Evolutionary conservation across 2,113 vertebrate genomes (phyloP).

Genomic region (Hyaena hyaena): DNA sequence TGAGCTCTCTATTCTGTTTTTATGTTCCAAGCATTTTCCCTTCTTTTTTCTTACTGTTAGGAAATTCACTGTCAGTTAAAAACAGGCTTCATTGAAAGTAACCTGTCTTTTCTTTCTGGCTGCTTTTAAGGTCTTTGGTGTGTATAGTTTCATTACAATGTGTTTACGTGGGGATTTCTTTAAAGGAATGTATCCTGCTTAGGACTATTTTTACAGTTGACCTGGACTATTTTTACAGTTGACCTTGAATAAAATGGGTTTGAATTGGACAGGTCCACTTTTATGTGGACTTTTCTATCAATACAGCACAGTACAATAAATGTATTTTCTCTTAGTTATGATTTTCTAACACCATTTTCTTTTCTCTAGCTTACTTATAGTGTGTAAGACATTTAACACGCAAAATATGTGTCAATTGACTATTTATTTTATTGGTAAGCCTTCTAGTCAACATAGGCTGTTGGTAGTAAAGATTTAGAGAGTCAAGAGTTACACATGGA

Average conservation of each 20-base stretch:
- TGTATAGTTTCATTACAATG: neutral
- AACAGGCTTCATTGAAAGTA: neutral
- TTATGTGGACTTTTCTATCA: neutral
- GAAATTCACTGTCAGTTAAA: neutral
- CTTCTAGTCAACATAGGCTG: neutral
- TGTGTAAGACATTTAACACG: neutral
- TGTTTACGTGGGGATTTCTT: neutral
- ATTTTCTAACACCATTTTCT: neutral
- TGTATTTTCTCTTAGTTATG: neutral
- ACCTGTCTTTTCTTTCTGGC: neutral
- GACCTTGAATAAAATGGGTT: neutral
- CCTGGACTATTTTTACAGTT: neutral
- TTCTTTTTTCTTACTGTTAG: neutral
- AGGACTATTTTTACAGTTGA: neutral
- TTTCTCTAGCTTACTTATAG: neutral
- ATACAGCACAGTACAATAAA: neutral
- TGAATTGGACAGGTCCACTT: neutral
- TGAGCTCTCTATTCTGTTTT: neutral
- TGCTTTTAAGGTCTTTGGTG: neutral
- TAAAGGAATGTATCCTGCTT: neutral
- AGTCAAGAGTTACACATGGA: neutral
- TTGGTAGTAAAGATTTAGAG: neutral
- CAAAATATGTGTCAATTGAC: neutral
- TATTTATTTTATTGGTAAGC: neutral
- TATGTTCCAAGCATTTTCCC: neutral